A percentile compares a stretch with the other conserved stretches of the same genome.
These are phyloP conservation scores for Lepus timidus DNA, from an alignment of 2,113 vertebrate species.

Conservation along the genomic window DNA sequence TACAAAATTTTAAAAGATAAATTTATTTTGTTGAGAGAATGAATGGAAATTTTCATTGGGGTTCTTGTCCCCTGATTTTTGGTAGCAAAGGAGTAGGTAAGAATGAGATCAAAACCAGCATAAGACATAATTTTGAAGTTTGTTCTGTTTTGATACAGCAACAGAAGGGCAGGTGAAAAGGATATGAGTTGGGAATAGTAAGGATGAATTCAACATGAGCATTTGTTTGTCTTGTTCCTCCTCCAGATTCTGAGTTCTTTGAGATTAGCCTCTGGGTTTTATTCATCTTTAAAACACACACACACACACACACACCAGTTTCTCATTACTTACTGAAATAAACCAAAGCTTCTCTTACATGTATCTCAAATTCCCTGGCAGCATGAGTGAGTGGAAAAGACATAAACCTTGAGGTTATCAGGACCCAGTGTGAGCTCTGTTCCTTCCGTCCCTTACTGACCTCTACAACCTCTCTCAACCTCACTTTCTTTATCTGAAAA, in stretches of 20 bases:
- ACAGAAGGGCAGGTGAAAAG: not conserved
- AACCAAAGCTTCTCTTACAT: not conserved
- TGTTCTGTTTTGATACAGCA: not conserved
- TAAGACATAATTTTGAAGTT: not conserved
- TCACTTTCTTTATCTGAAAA: not conserved
- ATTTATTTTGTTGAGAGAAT: conserved; percentile 23
- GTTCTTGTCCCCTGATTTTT: not conserved
- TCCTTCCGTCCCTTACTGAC: not conserved
- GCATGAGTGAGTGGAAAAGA: not conserved
- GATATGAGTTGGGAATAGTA: not conserved
- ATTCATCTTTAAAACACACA: not conserved
- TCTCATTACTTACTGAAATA: not conserved
- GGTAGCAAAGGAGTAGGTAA: not conserved
- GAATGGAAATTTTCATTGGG: not conserved
- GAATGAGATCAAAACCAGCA: not conserved
- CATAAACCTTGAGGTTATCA: not conserved
- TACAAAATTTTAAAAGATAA: conserved; percentile 25
- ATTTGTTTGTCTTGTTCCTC: not conserved
- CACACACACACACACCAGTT: too few species aligned
- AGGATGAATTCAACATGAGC: not conserved
- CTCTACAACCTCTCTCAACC: not conserved
- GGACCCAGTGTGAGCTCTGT: not conserved
- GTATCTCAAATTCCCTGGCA: not conserved
- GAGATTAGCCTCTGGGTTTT: not conserved
- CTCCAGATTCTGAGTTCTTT: not conserved